Evolutionary conservation across 1,140 invertebrate genomes (phyloP).

Genomic region (Sminthurides bifidus): DNA sequence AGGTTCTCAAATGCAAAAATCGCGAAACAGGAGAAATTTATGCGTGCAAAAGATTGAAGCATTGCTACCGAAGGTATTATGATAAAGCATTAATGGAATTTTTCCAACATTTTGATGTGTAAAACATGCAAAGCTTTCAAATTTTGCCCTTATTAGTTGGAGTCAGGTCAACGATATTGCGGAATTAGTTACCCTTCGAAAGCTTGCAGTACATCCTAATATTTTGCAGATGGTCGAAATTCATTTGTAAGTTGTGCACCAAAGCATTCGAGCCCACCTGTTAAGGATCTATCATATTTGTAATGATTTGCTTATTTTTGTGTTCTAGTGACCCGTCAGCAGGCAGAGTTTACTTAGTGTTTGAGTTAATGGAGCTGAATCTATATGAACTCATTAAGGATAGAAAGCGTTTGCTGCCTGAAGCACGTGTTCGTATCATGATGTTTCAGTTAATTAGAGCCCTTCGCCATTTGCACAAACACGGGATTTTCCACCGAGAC

Average conservation of each 20-base stretch:
- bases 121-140: neutral
- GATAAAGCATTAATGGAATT: constrained; percentile 20
- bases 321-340: constrained; percentile 42
- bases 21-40: constrained; percentile 42
- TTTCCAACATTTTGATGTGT: neutral
- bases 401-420: constrained; percentile 33
- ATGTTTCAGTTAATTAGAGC: constrained; percentile 44
- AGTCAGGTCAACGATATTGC: constrained; percentile 46
- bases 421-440: constrained; percentile 17
- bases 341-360: constrained; percentile 48
- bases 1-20: constrained; percentile 53
- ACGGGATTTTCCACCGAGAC: constrained; percentile 55
- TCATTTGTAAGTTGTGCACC: constrained; percentile 46
- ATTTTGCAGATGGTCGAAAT: constrained; percentile 50
- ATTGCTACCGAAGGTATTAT: constrained; percentile 45
- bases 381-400: constrained; percentile 51
- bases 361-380: constrained; percentile 58
- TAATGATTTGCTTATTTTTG: constrained; percentile 32
- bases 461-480: constrained; percentile 44
- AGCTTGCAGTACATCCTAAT: constrained; percentile 47
- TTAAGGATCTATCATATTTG: neutral
- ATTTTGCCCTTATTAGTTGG: constrained; percentile 36
- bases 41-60: constrained; percentile 54
- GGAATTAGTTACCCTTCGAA: constrained; percentile 49
- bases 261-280: neutral